A percentile compares a stretch with the other conserved stretches of the same genome.
phyloP scores from a whole-genome alignment of 1,140 invertebrate genomes.

The Philopotamus ludificatus region DNA sequence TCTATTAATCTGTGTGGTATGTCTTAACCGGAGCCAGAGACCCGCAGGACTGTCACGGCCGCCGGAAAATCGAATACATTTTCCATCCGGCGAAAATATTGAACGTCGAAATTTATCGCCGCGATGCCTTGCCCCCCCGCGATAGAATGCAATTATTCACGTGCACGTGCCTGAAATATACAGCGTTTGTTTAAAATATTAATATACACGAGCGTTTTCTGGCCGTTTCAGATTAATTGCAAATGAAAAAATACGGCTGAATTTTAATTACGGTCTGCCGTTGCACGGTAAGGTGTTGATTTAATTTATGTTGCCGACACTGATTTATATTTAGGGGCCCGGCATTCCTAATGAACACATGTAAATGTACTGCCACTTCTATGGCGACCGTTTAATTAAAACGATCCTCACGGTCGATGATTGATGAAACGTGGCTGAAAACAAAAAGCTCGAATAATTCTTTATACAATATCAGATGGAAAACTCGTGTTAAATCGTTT shows the following conservation, averaged over 20 bases:
- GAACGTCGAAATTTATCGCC: not conserved
- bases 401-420: not conserved
- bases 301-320: conserved; percentile 26
- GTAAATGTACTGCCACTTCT: not conserved
- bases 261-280: conserved; percentile 14
- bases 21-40: not conserved
- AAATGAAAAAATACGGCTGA: not conserved
- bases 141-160: not conserved
- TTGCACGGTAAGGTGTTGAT: conserved; percentile 30
- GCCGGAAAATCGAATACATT: not conserved
- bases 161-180: not conserved
- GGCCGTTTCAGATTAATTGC: not conserved
- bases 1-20: conserved; percentile 11
- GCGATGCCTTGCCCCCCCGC: not conserved
- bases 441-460: too few relatives aligned
- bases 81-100: not conserved
- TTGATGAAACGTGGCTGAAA: too few relatives aligned
- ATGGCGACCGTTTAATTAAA: conserved; percentile 32
- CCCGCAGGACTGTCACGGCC: not conserved
- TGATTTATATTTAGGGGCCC: conserved; percentile 33
- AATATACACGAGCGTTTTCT: not conserved
- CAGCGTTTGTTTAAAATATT: not conserved
- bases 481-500: too few relatives aligned
- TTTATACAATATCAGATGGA: too few relatives aligned
- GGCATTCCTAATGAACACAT: conserved; percentile 20